Percentiles rank a stretch among this genome's conserved stretches.
These are phyloP conservation scores for Belgica antarctica DNA, from an alignment of 2,888 invertebrate species.

Conservation along the genomic window DNA sequence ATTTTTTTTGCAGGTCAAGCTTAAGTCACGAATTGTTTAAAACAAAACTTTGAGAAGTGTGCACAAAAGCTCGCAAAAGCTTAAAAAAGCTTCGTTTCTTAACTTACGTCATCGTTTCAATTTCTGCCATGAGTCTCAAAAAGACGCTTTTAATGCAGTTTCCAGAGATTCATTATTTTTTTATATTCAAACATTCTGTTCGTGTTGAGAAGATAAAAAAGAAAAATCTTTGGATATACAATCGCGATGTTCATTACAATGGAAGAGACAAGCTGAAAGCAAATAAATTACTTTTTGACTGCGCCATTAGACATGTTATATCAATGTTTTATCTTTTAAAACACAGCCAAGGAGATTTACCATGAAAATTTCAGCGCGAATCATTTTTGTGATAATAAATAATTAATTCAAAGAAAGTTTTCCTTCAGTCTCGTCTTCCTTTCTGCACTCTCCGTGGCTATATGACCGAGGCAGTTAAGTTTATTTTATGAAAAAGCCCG, in stretches of 20 bases:
- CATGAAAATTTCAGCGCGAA: slow-evolving; percentile 14
- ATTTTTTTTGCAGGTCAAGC: no score
- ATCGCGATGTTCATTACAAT: slow-evolving; percentile 8
- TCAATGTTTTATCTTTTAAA: slow-evolving; percentile 27
- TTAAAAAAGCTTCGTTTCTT: no score
- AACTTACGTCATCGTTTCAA: no score
- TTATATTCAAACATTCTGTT: neutral
- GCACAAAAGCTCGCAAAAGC: no score
- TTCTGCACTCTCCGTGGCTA: neutral
- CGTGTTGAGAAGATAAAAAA: neutral
- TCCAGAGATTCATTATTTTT: neutral
- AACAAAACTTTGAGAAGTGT: no score
- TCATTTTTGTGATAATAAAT: neutral
- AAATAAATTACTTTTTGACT: slow-evolving; percentile 30
- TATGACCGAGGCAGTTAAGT: slow-evolving; percentile 7
- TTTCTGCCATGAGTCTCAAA: no score
- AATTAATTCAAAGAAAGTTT: slow-evolving; percentile 1
- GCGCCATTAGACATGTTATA: slow-evolving; percentile 22
- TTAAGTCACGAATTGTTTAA: no score
- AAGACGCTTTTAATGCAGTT: neutral
- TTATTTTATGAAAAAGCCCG: neutral
- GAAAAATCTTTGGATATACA: slow-evolving; percentile 3
- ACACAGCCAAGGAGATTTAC: slow-evolving; percentile 8
- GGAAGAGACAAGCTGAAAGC: neutral
- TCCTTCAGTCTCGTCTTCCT: neutral